These are phyloP conservation scores for Apoderus coryli DNA, from an alignment of 2,888 invertebrate genomes.

Conservation along the genomic window DNA sequence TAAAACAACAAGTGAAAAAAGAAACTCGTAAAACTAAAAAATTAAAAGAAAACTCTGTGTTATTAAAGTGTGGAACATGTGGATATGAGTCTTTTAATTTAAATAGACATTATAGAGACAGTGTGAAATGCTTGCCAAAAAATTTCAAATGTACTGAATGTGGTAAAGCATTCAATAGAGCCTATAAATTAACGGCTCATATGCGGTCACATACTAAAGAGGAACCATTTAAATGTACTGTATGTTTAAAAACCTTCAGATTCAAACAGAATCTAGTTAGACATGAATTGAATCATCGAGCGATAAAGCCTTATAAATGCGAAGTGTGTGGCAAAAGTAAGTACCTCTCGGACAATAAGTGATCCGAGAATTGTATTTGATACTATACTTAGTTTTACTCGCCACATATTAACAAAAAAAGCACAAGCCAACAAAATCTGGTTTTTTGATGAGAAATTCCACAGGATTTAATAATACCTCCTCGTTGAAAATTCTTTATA, in stretches of 20 bases:
- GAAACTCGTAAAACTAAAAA: no score
- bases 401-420: no score
- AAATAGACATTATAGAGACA: constrained; percentile 9
- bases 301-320: constrained; percentile 20
- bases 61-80: no score
- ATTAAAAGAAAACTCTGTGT: no score
- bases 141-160: constrained; percentile 14
- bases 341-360: background rate
- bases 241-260: constrained; percentile 25
- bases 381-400: no score
- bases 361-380: background rate
- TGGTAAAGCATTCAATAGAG: constrained; percentile 21
- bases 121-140: constrained; percentile 4
- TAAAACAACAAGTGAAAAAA: no score
- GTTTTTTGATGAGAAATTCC: no score
- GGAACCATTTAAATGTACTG: constrained; percentile 28
- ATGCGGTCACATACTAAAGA: constrained; percentile 30
- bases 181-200: constrained; percentile 17
- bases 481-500: no score
- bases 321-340: constrained; percentile 21
- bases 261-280: constrained; percentile 14
- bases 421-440: no score
- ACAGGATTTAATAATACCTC: no score
- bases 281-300: constrained; percentile 16
- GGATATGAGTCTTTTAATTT: no score